Percentiles rank a stretch among this genome's conserved stretches.
Evolutionary conservation across 2,797 vertebrate species (phyloP).

Genomic region (Centropyge bicolor): DNA sequence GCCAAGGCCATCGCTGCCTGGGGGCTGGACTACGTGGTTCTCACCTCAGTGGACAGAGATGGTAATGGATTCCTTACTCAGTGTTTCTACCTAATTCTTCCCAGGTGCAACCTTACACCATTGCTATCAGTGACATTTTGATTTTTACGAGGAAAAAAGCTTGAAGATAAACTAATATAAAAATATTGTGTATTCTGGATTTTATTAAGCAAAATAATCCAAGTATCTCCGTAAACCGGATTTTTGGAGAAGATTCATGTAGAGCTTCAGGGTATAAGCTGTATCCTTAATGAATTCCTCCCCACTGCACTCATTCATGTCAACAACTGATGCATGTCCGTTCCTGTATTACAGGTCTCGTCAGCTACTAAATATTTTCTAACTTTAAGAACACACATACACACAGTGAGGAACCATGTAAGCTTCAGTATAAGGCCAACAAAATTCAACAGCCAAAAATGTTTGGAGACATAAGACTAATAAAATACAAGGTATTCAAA

Average conservation of each 20-base stretch:
- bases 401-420: neutral
- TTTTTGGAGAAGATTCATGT: too few species aligned
- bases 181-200: neutral
- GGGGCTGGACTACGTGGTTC: constrained; percentile 96
- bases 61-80: constrained; percentile 78
- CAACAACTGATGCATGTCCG: neutral
- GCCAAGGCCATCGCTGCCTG: constrained; percentile 93
- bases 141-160: neutral
- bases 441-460: neutral
- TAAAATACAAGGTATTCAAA: neutral
- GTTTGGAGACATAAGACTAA: too few species aligned
- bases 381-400: neutral
- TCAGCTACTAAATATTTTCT: neutral
- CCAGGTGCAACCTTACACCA: neutral
- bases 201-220: too few species aligned
- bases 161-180: neutral
- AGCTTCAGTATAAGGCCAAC: neutral
- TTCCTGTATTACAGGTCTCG: neutral
- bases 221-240: too few species aligned
- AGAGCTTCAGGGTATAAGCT: neutral
- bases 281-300: neutral
- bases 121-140: neutral
- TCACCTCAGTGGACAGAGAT: constrained; percentile 97
- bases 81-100: neutral
- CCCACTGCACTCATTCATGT: neutral